Evolutionary conservation across 2,113 vertebrate genomes (phyloP).

Genomic region (Aleadryas rufinucha): DNA sequence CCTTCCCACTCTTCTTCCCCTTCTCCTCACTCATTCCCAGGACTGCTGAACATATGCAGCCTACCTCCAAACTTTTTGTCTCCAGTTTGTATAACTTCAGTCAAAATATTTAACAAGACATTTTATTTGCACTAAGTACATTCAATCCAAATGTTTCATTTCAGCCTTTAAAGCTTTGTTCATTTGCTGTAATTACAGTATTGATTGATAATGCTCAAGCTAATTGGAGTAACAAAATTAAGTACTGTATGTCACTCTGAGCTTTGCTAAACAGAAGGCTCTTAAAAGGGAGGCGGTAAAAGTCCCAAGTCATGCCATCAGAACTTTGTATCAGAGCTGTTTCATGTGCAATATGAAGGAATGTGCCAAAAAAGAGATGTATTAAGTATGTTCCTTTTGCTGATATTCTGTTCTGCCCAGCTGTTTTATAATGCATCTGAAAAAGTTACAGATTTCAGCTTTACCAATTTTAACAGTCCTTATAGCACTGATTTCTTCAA

Average conservation of each 20-base stretch:
- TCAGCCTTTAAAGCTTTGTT: neutral
- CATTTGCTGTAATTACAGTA: neutral
- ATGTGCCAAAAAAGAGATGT: neutral
- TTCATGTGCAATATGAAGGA: neutral
- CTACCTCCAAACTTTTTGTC: neutral
- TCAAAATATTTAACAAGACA: conserved; percentile 15
- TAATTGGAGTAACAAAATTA: neutral
- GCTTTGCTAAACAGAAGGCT: neutral
- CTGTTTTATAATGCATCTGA: neutral
- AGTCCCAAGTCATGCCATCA: neutral
- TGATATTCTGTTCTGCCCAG: neutral
- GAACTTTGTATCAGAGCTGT: neutral
- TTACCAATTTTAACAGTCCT: neutral
- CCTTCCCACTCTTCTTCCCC: neutral
- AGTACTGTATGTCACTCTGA: neutral
- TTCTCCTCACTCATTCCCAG: neutral
- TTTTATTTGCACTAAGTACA: neutral
- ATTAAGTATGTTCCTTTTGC: neutral
- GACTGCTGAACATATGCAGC: neutral
- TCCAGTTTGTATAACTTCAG: neutral
- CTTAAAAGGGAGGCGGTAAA: neutral
- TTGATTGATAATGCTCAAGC: neutral
- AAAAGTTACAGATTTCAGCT: neutral
- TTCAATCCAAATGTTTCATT: neutral
- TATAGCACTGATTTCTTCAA: neutral